Percentiles rank a stretch among this genome's conserved stretches.
Conservation (phyloP, 1,140 invertebrate genomes). For the Cepaea nemoralis region DNA sequence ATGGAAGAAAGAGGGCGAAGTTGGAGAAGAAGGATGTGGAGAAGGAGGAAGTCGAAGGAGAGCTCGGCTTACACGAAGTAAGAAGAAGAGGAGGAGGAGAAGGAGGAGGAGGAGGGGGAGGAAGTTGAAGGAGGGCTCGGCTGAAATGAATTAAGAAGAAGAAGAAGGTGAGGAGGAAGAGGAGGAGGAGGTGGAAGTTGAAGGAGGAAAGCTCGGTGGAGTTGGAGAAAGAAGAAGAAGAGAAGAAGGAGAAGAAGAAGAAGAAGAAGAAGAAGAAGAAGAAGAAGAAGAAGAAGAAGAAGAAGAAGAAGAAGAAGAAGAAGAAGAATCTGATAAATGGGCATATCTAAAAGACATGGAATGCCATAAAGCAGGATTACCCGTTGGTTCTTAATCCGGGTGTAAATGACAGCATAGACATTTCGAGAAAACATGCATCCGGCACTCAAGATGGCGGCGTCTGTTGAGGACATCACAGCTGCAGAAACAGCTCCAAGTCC, state of each 20-base stretch:
- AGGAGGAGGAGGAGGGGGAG: conserved; percentile 4
- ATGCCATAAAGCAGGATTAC: conserved; percentile 70
- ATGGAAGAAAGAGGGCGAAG: too few species aligned
- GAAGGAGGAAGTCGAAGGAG: too few species aligned
- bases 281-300: conserved; percentile 6
- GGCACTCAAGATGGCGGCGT: conserved; percentile 94
- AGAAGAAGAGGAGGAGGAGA: background rate
- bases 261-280: conserved; percentile 13
- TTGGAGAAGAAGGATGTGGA: too few species aligned
- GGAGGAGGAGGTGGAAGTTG: background rate
- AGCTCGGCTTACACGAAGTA: too few species aligned
- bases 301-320: conserved; percentile 3
- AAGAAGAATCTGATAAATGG: too few species aligned
- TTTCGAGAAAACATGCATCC: conserved; percentile 98
- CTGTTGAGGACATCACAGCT: conserved; percentile 98
- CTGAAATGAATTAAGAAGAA: too few species aligned
- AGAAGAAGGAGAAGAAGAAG: conserved; percentile 26
- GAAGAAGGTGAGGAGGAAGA: too few species aligned
- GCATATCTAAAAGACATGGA: background rate
- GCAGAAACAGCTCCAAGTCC: conserved; percentile 96
- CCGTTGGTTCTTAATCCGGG: conserved; percentile 77
- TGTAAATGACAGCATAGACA: conserved; percentile 75
- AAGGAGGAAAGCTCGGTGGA: background rate
- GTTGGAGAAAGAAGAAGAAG: conserved; percentile 5
- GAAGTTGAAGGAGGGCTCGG: background rate